Conservation (phyloP, 2,888 invertebrate species). For the Hybos culiciformis region DNA sequence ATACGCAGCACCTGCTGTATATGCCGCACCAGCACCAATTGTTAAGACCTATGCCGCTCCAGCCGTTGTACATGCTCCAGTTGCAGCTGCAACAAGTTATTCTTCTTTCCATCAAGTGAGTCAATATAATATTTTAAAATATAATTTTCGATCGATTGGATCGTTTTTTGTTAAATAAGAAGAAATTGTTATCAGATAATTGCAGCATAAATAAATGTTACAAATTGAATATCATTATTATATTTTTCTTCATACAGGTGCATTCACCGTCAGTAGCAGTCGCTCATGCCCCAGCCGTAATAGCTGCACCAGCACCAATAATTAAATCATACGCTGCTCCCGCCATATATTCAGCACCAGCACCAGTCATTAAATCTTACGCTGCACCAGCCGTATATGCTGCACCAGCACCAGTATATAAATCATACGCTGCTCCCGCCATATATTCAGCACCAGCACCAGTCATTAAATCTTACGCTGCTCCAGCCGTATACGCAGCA, state of each 20-base stretch:
- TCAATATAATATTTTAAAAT: too few relatives aligned
- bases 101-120: too few relatives aligned
- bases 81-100: too few relatives aligned
- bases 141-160: too few relatives aligned
- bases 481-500: constrained; percentile 6
- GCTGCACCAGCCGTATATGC: background rate
- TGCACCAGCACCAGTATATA: constrained; percentile 10
- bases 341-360: background rate
- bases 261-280: too few relatives aligned
- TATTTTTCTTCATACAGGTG: too few relatives aligned
- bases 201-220: too few relatives aligned
- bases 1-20: constrained; percentile 7
- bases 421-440: constrained; percentile 21
- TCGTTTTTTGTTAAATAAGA: too few relatives aligned
- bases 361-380: constrained; percentile 1
- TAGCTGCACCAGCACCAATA: constrained; percentile 6
- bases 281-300: too few relatives aligned
- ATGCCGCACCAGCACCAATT: constrained; percentile 8
- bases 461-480: constrained; percentile 23
- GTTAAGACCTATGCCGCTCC: constrained; percentile 8
- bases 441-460: constrained; percentile 19
- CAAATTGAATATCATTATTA: too few relatives aligned
- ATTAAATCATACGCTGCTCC: constrained; percentile 7
- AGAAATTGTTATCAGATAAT: too few relatives aligned
- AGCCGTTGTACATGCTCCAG: constrained; percentile 1